phyloP scores from a whole-genome alignment of 2,888 invertebrate genomes.

The Synanthedon andrenaeformis region DNA sequence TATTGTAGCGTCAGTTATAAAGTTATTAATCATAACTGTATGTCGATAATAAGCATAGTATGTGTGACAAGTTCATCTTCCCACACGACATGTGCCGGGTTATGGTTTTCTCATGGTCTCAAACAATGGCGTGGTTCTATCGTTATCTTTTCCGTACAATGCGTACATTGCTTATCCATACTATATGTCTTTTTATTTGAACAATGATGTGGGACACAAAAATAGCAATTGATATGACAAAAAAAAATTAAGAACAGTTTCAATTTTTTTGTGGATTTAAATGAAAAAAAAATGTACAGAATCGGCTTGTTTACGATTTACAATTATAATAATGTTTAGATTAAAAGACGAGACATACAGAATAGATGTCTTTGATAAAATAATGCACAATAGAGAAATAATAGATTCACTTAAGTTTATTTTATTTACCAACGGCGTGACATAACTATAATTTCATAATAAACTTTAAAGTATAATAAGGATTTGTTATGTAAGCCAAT shows the following conservation, averaged over 20 bases:
- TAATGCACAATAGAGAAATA: too few species aligned
- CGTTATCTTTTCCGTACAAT: slow-evolving; percentile 4
- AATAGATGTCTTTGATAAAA: too few species aligned
- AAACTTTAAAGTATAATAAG: too few species aligned
- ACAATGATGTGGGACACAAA: background rate
- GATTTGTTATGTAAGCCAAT: too few species aligned
- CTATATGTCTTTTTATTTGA: background rate
- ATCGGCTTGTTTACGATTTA: too few species aligned
- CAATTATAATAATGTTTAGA: too few species aligned
- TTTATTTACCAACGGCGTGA: too few species aligned
- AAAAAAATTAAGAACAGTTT: background rate
- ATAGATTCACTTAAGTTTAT: too few species aligned
- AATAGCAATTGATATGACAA: background rate
- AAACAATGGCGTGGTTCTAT: slow-evolving; percentile 28
- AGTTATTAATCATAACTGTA: background rate
- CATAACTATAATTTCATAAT: too few species aligned
- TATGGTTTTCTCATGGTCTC: slow-evolving; percentile 26
- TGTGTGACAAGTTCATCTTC: slow-evolving; percentile 13
- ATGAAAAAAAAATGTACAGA: too few species aligned
- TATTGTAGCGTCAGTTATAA: background rate
- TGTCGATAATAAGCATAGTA: background rate
- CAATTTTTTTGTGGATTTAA: too few species aligned
- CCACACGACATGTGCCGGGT: slow-evolving; percentile 6
- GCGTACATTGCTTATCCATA: background rate
- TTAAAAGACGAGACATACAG: too few species aligned